These are phyloP conservation scores for Lophochroa leadbeateri DNA, from an alignment of 2,113 vertebrate species.

Conservation along the genomic window DNA sequence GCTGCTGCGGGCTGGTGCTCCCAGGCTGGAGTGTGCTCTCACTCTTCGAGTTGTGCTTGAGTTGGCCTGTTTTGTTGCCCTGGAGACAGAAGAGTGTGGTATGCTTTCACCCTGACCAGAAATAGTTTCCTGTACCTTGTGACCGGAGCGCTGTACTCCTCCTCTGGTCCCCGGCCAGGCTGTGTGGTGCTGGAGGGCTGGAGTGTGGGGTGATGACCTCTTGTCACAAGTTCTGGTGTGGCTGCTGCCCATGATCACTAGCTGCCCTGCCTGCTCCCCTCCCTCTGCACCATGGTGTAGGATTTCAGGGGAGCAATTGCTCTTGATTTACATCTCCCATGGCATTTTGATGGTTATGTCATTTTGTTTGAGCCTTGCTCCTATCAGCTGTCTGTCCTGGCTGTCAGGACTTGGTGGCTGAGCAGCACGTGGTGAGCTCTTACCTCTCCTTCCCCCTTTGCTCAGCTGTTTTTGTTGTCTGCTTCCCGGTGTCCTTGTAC, in stretches of 20 bases:
- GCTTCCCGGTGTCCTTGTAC: constrained; percentile 36
- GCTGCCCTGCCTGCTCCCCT: constrained; percentile 23
- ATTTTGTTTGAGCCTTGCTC: constrained; percentile 51
- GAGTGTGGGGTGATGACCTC: constrained; percentile 55
- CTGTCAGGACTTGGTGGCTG: constrained; percentile 31
- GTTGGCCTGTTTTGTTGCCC: constrained; percentile 72
- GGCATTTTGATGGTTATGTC: constrained; percentile 69
- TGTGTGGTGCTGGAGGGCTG: constrained; percentile 17
- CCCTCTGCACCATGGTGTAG: constrained; percentile 39
- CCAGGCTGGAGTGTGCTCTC: background rate
- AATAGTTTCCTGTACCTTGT: constrained; percentile 74
- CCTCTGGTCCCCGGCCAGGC: constrained; percentile 32
- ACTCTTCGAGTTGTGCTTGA: constrained; percentile 29
- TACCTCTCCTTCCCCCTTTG: constrained; percentile 58
- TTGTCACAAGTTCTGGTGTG: constrained; percentile 62
- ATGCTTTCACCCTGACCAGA: constrained; percentile 71
- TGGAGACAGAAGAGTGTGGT: constrained; percentile 62
- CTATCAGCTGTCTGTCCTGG: constrained; percentile 67
- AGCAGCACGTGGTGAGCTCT: constrained; percentile 60
- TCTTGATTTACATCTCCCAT: constrained; percentile 65
- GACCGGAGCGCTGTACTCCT: constrained; percentile 46
- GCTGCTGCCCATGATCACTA: constrained; percentile 11
- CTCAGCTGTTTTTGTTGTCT: constrained; percentile 61
- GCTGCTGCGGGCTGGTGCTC: background rate
- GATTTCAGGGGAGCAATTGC: constrained; percentile 68